These are phyloP conservation scores for Microtus oregoni DNA, from an alignment of 2,113 vertebrate species.

Conservation along the genomic window DNA sequence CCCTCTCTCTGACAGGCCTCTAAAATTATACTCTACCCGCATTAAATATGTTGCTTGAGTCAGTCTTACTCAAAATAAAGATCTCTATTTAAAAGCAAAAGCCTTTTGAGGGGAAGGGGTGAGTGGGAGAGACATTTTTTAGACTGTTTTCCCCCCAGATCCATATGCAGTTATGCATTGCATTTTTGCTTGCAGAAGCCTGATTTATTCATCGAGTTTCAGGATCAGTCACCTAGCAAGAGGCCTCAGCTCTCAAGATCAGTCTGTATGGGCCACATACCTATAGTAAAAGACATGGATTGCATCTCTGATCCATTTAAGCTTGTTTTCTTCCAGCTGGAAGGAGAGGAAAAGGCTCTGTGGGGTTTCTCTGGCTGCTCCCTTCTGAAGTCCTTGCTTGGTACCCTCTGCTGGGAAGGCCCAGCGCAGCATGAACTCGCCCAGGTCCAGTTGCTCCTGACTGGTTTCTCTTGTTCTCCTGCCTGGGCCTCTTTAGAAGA, in stretches of 20 bases:
- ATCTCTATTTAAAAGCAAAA: conserved; percentile 59
- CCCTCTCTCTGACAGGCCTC: conserved; percentile 13
- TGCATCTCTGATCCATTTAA: background rate
- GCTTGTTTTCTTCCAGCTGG: background rate
- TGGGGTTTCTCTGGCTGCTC: background rate
- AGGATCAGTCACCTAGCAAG: background rate
- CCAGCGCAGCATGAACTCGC: background rate
- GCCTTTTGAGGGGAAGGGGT: background rate
- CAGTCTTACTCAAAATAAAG: conserved; percentile 45
- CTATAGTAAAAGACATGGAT: background rate
- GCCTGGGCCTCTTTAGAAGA: background rate
- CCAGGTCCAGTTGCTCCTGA: background rate
- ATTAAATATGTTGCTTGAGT: conserved; percentile 55
- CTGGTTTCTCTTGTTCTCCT: background rate
- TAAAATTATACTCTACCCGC: conserved; percentile 30
- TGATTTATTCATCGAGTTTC: conserved; percentile 50
- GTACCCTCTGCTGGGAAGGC: background rate
- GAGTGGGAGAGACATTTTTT: background rate
- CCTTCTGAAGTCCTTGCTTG: background rate
- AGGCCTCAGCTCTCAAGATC: background rate
- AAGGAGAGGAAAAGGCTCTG: no score
- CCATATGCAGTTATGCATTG: conserved; percentile 40
- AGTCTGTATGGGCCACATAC: background rate
- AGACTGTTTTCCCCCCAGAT: conserved; percentile 27
- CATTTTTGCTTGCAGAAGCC: background rate